Percentiles rank a stretch among this genome's conserved stretches.
phyloP scores from a whole-genome alignment of 1,140 invertebrate genomes.

The Phymorhynchus buccinoides region DNA sequence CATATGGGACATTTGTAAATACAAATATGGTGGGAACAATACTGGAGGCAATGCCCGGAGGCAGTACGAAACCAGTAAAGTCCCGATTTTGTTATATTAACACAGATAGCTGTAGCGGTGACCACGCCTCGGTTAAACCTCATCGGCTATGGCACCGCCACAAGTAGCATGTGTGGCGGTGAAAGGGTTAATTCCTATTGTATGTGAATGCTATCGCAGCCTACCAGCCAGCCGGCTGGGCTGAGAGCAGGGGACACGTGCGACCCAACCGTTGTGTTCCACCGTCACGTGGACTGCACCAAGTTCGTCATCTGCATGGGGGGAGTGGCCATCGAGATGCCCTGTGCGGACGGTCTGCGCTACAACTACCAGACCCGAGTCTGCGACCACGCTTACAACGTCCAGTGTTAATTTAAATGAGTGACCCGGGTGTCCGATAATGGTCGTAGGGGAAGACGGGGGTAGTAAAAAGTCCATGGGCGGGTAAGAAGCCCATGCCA shows the following conservation, averaged over 20 bases:
- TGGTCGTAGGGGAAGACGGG: neutral
- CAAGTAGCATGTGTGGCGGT: neutral
- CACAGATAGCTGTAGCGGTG: too few species aligned
- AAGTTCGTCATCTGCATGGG: constrained; percentile 6
- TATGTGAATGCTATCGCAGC: neutral
- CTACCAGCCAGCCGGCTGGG: neutral
- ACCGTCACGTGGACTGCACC: neutral
- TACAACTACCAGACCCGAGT: neutral
- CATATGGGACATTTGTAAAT: too few species aligned
- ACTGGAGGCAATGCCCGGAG: too few species aligned
- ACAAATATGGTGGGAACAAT: too few species aligned
- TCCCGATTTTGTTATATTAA: too few species aligned
- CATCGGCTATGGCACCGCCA: too few species aligned
- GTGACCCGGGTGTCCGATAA: neutral
- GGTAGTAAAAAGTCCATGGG: neutral
- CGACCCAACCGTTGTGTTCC: neutral
- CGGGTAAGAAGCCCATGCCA: too few species aligned
- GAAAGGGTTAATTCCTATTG: neutral
- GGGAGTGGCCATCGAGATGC: neutral
- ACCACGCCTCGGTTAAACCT: too few species aligned
- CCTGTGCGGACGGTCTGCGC: neutral
- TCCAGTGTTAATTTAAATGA: neutral
- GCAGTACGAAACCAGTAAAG: too few species aligned
- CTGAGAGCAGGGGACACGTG: neutral
- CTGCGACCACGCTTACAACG: neutral